Evolutionary conservation across 1,140 invertebrate species (phyloP), one percentile per base, ranked within the genome.

Genomic region (Phocides pigmalion): DNA sequence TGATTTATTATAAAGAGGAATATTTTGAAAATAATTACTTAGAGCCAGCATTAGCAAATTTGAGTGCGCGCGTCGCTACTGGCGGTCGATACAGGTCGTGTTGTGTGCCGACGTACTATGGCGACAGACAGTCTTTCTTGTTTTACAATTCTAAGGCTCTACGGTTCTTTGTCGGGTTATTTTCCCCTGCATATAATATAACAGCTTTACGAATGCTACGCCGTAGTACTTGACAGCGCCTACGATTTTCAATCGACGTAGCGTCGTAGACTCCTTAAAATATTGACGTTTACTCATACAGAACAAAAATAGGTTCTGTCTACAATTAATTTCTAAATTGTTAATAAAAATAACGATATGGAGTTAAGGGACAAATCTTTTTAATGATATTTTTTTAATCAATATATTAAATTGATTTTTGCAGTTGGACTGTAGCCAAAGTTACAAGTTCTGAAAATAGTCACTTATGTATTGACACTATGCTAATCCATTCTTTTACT

Each of bases 91-190:
- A 89, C 71, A 87, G 83, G 82, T 42, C 68, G 66, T 84, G 76
- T 82, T 78, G 76, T 84, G 78, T 76, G 76, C 74, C 58, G 66
- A 69, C 66, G 59, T 56, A 71, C 75, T 81, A 79, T 79, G 85
- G 85, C 85, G 87, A 81, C 87, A 82, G 84, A 87, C 80, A 78
- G 87, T 87, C 85, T 81, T 81, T 77, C 76, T 85, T 87, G 76
- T 80, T 84, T 81, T 82, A 82, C 72, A 81, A 81, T 76, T 76
- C 78, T 74, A 66, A 70, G 64, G 65, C 67, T 66, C 69, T 74
- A 74, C 50, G 35, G n/a, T 11, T 25, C 28, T 59, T 35, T 59
- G 73, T 72, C 50, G 53, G 70, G 67, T 66, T 56, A 68, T 75
- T 71, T 74, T 78, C 66, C 65, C 56, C 61, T 76, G 68, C 39